Evolutionary conservation across 2,888 invertebrate species (phyloP).

Genomic region (Chirona hameri): DNA sequence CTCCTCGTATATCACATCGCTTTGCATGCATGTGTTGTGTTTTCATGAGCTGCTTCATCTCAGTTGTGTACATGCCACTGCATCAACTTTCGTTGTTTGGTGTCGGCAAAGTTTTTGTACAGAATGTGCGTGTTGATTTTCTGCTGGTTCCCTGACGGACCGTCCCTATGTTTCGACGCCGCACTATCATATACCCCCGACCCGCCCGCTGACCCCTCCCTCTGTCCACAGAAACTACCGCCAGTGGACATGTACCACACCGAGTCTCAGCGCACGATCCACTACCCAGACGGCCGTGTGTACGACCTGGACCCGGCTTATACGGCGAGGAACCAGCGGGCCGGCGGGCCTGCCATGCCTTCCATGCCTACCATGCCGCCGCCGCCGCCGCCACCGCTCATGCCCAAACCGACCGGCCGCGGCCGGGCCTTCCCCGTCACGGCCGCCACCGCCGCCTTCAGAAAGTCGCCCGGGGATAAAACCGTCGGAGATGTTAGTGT

Average conservation of each 20-base stretch:
- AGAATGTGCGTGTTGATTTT: too few relatives aligned
- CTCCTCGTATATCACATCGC: too few relatives aligned
- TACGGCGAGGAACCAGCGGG: background rate
- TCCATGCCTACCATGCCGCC: background rate
- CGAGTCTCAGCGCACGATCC: background rate
- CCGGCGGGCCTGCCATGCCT: background rate
- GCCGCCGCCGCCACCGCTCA: background rate
- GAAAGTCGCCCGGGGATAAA: background rate
- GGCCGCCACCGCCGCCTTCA: background rate
- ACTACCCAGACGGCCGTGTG: background rate
- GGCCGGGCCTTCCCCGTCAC: background rate
- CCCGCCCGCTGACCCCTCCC: background rate
- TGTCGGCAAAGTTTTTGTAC: too few relatives aligned
- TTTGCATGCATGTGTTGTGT: too few relatives aligned
- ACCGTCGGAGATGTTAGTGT: background rate
- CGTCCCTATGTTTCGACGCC: too few relatives aligned
- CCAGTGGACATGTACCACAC: background rate
- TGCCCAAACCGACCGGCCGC: background rate
- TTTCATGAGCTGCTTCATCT: too few relatives aligned
- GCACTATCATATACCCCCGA: too few relatives aligned
- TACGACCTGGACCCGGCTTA: slow-evolving; percentile 22
- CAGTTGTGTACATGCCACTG: too few relatives aligned
- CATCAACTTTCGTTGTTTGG: too few relatives aligned
- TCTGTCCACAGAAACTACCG: background rate
- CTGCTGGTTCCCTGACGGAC: too few relatives aligned